Evolutionary conservation across 2,797 vertebrate genomes (phyloP), one percentile per base, ranked within the genome.

Genomic region (Tinamus major): DNA sequence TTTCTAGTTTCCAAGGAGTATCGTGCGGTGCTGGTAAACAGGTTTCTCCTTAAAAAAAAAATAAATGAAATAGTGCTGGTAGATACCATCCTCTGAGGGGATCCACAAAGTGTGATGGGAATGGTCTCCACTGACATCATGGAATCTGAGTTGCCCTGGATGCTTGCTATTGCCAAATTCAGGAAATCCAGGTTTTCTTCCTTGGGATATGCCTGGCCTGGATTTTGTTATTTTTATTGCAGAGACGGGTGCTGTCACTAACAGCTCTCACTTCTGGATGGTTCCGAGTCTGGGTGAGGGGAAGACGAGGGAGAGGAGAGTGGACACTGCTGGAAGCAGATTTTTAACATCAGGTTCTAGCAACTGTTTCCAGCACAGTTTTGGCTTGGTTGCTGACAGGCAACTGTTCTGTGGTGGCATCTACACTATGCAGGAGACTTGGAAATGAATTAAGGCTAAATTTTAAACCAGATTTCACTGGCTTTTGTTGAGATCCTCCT

Each of bases 1-100:
- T 92, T 92, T 59, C 69, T 71, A 37, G 92, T 95, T 68, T 92
- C 93, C 58, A 90, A 87, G 72, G 90, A 83, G 51, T 63, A 46
- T 85, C 78, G 49, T 63, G 49, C 18, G 62, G 62, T 79, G 82
- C 76, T 83, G 42, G 85, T 78, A 69, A 94, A 78, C 89, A 89
- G 72, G 55, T 72, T 87, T 90, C 62, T 90, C 69, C 58, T 82
- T 69, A 61, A 68, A 85, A 70, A 85, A 61, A 6, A 15, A 42
- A 24, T 0, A 0, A 26, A 49, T 78, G 85, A 81, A 79, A 71
- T 62, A 81, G 67, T 2, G 2, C 33, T 77, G 31, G 33, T 82
- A 58, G 49, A 79, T 31, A 71, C n/a, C 37, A 75, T 80, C 33
- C 23, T 83, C 42, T 85, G 75, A 37, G 58, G 29, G 77, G 53